Evolutionary conservation across 2,113 vertebrate genomes (phyloP).

Genomic region (Cyanoderma ruficeps): DNA sequence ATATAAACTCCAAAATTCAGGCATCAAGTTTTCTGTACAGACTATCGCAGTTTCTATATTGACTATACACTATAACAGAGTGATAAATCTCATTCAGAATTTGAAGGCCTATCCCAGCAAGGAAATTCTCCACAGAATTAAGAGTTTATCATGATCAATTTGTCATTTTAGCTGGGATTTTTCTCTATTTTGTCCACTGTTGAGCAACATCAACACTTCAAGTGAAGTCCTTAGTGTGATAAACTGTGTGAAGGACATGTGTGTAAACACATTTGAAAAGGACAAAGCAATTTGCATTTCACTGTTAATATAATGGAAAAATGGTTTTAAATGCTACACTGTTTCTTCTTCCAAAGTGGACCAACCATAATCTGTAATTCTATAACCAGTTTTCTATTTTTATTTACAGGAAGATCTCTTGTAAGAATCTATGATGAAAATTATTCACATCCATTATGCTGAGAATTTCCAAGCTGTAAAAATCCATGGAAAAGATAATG

Average conservation of each 20-base stretch:
- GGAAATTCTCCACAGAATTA: background rate
- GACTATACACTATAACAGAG: background rate
- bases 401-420: background rate
- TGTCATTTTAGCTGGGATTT: background rate
- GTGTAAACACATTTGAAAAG: background rate
- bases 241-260: fast-evolving
- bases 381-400: background rate
- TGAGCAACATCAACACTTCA: background rate
- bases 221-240: background rate
- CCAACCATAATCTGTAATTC: background rate
- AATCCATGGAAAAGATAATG: background rate
- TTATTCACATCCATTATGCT: background rate
- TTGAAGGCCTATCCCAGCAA: background rate
- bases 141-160: background rate
- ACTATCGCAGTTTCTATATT: background rate
- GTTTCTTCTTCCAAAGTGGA: background rate
- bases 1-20: background rate
- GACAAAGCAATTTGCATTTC: background rate
- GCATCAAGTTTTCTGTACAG: background rate
- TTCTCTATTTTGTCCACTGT: background rate
- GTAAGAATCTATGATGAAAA: background rate
- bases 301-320: background rate
- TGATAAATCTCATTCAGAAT: background rate
- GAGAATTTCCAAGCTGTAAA: background rate
- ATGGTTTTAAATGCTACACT: background rate